A percentile compares a stretch with the other conserved stretches of the same genome.
phyloP scores from a whole-genome alignment of 1,140 invertebrate species.

The Aphelenchoides fujianensis region DNA sequence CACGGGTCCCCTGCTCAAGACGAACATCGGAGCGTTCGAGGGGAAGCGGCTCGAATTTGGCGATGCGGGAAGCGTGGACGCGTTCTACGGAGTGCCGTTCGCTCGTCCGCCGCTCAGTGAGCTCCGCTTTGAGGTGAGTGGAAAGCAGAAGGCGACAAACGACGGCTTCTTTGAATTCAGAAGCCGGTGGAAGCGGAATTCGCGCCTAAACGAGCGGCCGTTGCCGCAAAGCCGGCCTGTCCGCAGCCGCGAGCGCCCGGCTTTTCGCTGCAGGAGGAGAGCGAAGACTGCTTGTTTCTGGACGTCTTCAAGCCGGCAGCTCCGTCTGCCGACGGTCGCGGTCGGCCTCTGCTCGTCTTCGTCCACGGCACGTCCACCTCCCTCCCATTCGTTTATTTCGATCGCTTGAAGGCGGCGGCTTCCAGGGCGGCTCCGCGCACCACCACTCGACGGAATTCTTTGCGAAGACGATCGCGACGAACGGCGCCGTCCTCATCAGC shows the following conservation, averaged over 20 bases:
- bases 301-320: slow-evolving; percentile 28
- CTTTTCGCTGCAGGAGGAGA: too few species aligned
- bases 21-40: too few species aligned
- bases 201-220: slow-evolving; percentile 21
- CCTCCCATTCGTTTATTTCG: neutral
- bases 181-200: slow-evolving; percentile 18
- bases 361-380: slow-evolving; percentile 47
- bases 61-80: too few species aligned
- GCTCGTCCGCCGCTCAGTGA: too few species aligned
- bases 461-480: slow-evolving; percentile 20
- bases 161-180: too few species aligned
- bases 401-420: slow-evolving; percentile 1
- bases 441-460: slow-evolving; percentile 5
- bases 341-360: slow-evolving; percentile 53
- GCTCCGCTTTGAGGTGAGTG: too few species aligned
- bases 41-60: too few species aligned
- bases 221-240: slow-evolving; percentile 9
- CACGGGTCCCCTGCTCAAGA: too few species aligned
- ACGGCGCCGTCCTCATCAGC: slow-evolving; percentile 26
- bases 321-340: neutral
- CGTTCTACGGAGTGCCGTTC: too few species aligned
- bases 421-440: slow-evolving; percentile 29
- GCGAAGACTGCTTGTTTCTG: slow-evolving; percentile 41
- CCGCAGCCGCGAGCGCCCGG: slow-evolving; percentile 9
- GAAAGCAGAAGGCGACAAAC: too few species aligned